Evolutionary conservation across 2,113 vertebrate genomes (phyloP), one percentile per base, ranked within the genome.

Genomic region (Oophaga pumilio): DNA sequence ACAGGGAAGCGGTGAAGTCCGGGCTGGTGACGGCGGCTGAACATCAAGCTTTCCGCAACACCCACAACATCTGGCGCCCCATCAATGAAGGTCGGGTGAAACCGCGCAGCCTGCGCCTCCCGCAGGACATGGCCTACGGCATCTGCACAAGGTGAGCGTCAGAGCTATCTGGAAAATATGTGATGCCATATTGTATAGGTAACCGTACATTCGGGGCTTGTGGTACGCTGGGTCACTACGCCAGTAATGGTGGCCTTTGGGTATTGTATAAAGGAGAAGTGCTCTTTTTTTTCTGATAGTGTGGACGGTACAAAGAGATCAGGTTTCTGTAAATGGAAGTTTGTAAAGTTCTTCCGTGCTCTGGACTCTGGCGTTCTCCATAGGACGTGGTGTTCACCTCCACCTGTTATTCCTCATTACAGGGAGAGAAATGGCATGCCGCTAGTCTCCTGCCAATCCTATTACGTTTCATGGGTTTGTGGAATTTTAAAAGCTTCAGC

Each of bases 21-120:
- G 96, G 97, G 20, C 89, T 94, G 84, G 94, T 95, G 74, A 97
- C 94, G 0, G 90, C 95, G 69, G 92, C 81, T 0, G 94, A 98
- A 77, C 93, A 94, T 49, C 88, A 94, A 52, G 93, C 95, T 8
- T 98, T 95, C 93, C 94, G 94, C 1, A 93, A 93, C 79, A 91
- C 92, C 73, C 94, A 90, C 0, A 91, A 94, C 85, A 77, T 90
- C 49, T 93, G 90, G 8, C 11, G 91, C 84, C 92, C 89, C 0
- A 28, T 89, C 0, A 66, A 89, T 7, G 91, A 89, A 0, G 80
- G 76, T 26, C 78, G 8, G 6, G 20, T 89, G 33, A 89, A 77
- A 91, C 20, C 87, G 73, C 26, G 0, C 49, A 79, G 1, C 82
- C 90, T 2, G 79, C 90, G 2, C 2, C n/a, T 86, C 0, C 92